These are phyloP conservation scores for Ylistrum balloti DNA, from an alignment of 1,140 invertebrate genomes.

Conservation along the genomic window DNA sequence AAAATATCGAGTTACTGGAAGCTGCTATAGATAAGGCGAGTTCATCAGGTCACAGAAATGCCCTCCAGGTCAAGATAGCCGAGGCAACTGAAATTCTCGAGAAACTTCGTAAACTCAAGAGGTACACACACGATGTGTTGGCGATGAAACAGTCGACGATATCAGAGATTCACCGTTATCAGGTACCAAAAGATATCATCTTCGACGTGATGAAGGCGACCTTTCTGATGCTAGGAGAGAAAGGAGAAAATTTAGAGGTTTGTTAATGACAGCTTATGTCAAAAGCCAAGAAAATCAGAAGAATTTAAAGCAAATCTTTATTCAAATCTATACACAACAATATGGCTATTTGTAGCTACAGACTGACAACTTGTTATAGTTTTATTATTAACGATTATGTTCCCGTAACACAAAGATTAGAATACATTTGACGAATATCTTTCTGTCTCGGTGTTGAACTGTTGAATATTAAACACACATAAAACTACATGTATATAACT, in stretches of 20 bases:
- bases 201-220: slow-evolving; percentile 61
- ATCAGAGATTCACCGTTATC: slow-evolving; percentile 57
- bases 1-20: slow-evolving; percentile 50
- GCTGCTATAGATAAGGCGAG: slow-evolving; percentile 47
- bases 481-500: no score
- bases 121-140: slow-evolving; percentile 48
- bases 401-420: no score
- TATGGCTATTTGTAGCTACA: no score
- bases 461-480: no score
- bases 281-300: no score
- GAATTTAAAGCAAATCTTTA: no score
- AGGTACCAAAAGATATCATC: slow-evolving; percentile 49
- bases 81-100: slow-evolving; percentile 47
- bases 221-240: slow-evolving; percentile 57
- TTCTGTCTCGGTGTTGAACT: no score
- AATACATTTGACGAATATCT: no score
- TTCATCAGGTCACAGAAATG: slow-evolving; percentile 7
- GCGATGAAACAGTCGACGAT: slow-evolving; percentile 58
- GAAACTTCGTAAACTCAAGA: slow-evolving; percentile 43
- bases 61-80: slow-evolving; percentile 29
- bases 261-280: neutral
- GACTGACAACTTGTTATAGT: no score
- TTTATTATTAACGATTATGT: no score
- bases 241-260: slow-evolving; percentile 46
- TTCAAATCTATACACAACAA: no score